phyloP scores from a whole-genome alignment of 2,797 vertebrate genomes.

The Buphagus erythrorhynchus region DNA sequence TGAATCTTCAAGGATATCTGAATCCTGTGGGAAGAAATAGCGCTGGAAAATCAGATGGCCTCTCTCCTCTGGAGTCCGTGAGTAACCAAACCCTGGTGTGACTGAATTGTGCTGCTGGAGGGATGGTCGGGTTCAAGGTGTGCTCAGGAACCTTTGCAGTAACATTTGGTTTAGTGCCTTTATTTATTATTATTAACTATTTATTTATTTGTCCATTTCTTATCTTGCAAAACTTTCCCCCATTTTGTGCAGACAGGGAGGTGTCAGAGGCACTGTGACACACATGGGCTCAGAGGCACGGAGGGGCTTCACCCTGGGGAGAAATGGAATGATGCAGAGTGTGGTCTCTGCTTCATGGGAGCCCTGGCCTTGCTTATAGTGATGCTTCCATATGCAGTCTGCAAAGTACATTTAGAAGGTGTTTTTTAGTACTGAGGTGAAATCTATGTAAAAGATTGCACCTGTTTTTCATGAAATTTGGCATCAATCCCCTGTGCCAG shows the following conservation, averaged over 20 bases:
- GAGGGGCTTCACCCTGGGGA: not conserved
- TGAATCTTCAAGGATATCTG: not conserved
- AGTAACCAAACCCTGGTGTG: not conserved
- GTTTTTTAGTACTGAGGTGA: not conserved
- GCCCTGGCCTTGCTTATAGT: not conserved
- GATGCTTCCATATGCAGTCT: not conserved
- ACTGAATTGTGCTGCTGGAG: not conserved
- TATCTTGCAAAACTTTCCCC: not conserved
- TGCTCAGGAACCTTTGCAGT: not conserved
- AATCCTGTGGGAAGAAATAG: not conserved
- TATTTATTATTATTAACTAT: not conserved
- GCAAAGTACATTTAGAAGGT: not conserved
- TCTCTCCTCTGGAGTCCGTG: not conserved
- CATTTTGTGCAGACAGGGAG: not conserved
- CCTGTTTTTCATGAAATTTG: not conserved
- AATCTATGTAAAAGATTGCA: not conserved
- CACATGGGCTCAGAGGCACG: accelerated
- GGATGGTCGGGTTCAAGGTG: not conserved
- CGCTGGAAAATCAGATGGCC: not conserved
- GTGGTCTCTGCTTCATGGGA: not conserved
- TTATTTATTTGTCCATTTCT: not conserved
- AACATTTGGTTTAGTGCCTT: not conserved
- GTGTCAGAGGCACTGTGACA: accelerated
- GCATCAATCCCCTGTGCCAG: not conserved
- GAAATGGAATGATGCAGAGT: not conserved